Evolutionary conservation across 1,140 invertebrate genomes (phyloP), one percentile per base, ranked within the genome.

Genomic region (Pachypeltis micranthus): DNA sequence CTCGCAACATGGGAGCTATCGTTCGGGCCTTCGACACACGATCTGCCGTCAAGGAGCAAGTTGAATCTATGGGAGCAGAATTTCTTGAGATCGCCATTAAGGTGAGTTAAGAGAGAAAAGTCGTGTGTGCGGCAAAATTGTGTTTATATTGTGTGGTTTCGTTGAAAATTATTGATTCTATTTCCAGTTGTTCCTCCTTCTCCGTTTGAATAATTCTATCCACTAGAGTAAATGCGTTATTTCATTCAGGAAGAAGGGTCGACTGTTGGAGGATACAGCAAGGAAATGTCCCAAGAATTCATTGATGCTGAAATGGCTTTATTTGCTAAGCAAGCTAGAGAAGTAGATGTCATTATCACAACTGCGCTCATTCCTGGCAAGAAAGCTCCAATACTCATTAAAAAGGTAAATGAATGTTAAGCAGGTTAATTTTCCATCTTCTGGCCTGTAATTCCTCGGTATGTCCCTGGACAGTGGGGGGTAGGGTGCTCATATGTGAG

Each of bases 361-460:
- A 94, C 91, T 7, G 91, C 91, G 28, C 79, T 93, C 10, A 93
- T 94, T 69, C 91, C 91, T n/a, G 91, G 90, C 29, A 91, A 88
- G 75, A 83, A 80, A 59, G 91, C 91, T 2, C 91, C 91, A 1
- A 68, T 86, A 31, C 80, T 94, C 1, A 87, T 94, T 65, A 79
- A 88, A 29, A 89, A 87, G 79, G 88, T 89, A 74, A 72, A 65
- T 64, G 64, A 16, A 7, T 39, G 34, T n/a, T n/a, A 39, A 39
- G 7, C n/a, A 10, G 7, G 34, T 59, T 27, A 7, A 47, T 62
- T n/a, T 56, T 54, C 25, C n/a, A n/a, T n/a, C n/a, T n/a, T n/a
- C n/a, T n/a, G n/a, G n/a, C n/a, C n/a, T n/a, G n/a, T n/a, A n/a
- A n/a, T n/a, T n/a, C n/a, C n/a, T n/a, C n/a, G n/a, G n/a, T n/a